A percentile compares a stretch with the other conserved stretches of the same genome.
These are phyloP conservation scores for Heliconius hortense DNA, from an alignment of 2,888 invertebrate species.

Conservation along the genomic window DNA sequence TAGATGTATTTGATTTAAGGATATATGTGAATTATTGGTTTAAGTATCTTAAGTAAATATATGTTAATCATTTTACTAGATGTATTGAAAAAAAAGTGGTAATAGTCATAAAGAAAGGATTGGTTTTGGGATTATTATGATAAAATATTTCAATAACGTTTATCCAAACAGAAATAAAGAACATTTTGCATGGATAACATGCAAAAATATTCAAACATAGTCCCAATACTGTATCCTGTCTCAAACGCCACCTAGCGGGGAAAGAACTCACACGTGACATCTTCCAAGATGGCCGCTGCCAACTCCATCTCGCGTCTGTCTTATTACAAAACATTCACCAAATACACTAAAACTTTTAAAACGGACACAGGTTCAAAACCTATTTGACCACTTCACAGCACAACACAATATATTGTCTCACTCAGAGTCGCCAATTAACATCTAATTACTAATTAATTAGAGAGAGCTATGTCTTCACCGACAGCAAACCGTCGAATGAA, in stretches of 20 bases:
- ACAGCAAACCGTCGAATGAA: slow-evolving; percentile 80
- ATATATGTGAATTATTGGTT: background rate
- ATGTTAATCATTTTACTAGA: background rate
- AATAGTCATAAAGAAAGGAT: background rate
- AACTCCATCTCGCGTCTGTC: slow-evolving; percentile 44
- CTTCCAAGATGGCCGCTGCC: slow-evolving; percentile 72
- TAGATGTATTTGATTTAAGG: background rate
- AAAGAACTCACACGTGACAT: slow-evolving; percentile 61
- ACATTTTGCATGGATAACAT: slow-evolving; percentile 48
- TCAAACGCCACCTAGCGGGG: slow-evolving; percentile 76
- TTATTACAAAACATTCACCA: slow-evolving; percentile 53
- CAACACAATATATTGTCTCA: slow-evolving; percentile 12
- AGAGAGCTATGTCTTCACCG: slow-evolving; percentile 80
- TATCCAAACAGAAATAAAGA: slow-evolving; percentile 1
- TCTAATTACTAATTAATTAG: slow-evolving; percentile 63
- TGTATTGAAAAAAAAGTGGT: background rate
- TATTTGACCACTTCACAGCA: slow-evolving; percentile 43
- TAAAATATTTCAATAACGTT: background rate
- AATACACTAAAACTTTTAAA: slow-evolving; percentile 53
- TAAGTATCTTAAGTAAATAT: background rate
- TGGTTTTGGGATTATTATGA: background rate
- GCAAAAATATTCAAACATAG: slow-evolving; percentile 77
- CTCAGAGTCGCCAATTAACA: slow-evolving; percentile 24
- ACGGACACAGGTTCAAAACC: slow-evolving; percentile 51
- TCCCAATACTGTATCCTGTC: slow-evolving; percentile 58